A percentile compares a stretch with the other conserved stretches of the same genome.
Evolutionary conservation across 2,888 invertebrate species (phyloP).

Genomic region (Plusia festucae): DNA sequence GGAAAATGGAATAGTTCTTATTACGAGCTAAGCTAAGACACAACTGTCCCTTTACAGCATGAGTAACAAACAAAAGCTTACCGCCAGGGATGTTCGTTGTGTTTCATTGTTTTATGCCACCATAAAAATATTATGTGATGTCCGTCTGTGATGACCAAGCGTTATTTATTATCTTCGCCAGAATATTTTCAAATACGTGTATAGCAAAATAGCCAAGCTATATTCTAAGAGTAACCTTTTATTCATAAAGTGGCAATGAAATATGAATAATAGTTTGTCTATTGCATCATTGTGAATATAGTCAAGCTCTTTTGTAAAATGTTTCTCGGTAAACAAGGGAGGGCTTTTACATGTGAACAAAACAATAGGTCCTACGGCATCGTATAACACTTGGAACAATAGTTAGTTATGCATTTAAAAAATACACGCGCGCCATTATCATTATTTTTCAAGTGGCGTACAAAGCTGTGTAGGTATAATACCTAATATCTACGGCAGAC

Average conservation of each 20-base stretch:
- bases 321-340: not conserved
- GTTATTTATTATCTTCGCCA: not conserved
- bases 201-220: not conserved
- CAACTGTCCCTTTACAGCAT: not conserved
- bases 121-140: not conserved
- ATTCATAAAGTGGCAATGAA: not conserved
- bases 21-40: not conserved
- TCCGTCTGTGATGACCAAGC: not conserved
- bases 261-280: not conserved
- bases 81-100: not conserved
- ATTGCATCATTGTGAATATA: not conserved
- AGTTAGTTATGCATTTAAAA: not conserved
- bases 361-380: constrained; percentile 1
- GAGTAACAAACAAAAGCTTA: constrained; percentile 1
- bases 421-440: not conserved
- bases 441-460: not conserved
- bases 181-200: not conserved
- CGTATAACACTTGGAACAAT: not conserved
- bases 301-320: not conserved
- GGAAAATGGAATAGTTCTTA: not conserved
- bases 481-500: not conserved
- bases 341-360: constrained; percentile 1
- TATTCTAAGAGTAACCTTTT: not conserved
- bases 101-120: constrained; percentile 1
- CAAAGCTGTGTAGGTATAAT: not conserved